Percentiles rank a stretch among this genome's conserved stretches.
Conservation (phyloP, 2,113 vertebrate genomes). For the Acanthisitta chloris region DNA sequence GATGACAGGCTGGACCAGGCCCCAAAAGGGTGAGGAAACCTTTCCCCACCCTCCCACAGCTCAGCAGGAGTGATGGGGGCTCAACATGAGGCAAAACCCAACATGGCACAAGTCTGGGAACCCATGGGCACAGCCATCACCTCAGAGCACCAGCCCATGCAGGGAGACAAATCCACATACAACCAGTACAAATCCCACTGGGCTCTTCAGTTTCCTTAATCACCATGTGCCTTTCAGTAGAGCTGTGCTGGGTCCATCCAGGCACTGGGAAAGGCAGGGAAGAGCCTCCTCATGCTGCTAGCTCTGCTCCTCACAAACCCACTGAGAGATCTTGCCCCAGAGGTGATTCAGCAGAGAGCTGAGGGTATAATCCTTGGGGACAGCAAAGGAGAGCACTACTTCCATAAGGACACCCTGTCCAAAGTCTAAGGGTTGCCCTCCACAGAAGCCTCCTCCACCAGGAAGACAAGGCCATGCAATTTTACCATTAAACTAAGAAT, state of each 20-base stretch:
- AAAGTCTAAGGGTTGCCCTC: slow-evolving; percentile 45
- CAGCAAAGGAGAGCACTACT: neutral
- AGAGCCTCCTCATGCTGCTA: neutral
- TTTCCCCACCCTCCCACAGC: neutral
- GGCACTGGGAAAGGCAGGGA: neutral
- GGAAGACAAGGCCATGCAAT: neutral
- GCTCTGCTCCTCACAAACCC: neutral
- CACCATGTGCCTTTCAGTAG: neutral
- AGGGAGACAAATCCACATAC: neutral
- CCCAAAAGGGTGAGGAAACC: neutral
- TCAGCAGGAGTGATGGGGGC: neutral
- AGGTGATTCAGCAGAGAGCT: neutral
- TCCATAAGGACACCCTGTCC: neutral
- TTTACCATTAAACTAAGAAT: neutral
- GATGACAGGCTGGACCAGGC: rapidly evolving
- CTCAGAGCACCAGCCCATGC: rapidly evolving
- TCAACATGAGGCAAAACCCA: neutral
- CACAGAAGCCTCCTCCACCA: neutral
- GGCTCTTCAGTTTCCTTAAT: neutral
- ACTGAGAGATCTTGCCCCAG: neutral
- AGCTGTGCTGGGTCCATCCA: neutral
- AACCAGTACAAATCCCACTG: neutral
- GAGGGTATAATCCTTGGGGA: neutral
- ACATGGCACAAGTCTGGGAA: neutral
- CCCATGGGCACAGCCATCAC: rapidly evolving